A percentile compares a stretch with the other conserved stretches of the same genome.
Conservation (phyloP, 2,113 vertebrate species). For the Tragelaphus strepsiceros region DNA sequence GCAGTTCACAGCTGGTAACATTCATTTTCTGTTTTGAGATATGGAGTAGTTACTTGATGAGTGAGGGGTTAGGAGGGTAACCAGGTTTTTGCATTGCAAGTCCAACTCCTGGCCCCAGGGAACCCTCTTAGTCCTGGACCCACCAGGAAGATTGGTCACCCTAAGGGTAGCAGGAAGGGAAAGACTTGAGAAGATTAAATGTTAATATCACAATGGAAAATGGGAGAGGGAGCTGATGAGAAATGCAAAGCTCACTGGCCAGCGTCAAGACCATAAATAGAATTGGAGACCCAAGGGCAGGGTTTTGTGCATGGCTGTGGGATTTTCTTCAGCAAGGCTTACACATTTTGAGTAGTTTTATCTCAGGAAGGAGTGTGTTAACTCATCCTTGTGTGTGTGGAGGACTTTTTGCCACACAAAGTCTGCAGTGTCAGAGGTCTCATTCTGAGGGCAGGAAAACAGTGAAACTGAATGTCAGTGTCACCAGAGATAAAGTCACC, state of each 20-base stretch:
- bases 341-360: background rate
- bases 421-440: background rate
- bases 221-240: background rate
- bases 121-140: background rate
- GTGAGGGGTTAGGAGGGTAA: background rate
- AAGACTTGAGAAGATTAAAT: background rate
- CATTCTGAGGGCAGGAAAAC: background rate
- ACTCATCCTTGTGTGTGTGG: background rate
- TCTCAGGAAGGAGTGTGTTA: background rate
- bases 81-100: background rate
- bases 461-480: background rate
- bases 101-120: background rate
- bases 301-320: background rate
- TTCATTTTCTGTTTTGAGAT: background rate
- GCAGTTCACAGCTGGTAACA: background rate
- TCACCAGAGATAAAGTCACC: background rate
- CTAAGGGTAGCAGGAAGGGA: background rate
- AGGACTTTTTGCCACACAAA: background rate
- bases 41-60: background rate
- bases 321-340: background rate
- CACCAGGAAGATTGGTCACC: background rate
- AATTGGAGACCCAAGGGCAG: background rate
- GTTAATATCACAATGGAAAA: background rate
- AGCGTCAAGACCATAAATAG: background rate
- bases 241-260: background rate